phyloP scores from a whole-genome alignment of 2,797 vertebrate genomes.

The Florisuga fusca region DNA sequence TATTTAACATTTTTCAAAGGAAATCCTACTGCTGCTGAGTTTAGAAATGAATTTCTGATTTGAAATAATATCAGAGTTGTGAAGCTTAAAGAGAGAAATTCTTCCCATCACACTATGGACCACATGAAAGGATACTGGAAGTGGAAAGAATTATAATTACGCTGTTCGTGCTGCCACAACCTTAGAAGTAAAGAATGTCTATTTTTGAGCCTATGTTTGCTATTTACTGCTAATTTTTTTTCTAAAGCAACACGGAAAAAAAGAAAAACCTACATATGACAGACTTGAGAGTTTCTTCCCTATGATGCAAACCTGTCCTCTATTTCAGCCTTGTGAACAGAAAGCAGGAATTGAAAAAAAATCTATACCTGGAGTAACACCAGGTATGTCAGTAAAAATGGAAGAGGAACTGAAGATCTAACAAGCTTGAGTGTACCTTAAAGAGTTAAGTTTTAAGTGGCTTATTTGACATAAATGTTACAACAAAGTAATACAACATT shows the following conservation, averaged over 20 bases:
- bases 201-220: background rate
- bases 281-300: background rate
- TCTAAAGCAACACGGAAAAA: background rate
- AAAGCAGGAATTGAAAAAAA: background rate
- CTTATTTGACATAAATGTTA: constrained; percentile 3
- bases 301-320: background rate
- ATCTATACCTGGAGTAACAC: background rate
- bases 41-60: constrained; percentile 11
- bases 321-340: background rate
- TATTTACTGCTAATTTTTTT: background rate
- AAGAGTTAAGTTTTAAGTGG: background rate
- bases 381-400: background rate
- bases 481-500: background rate
- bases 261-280: background rate
- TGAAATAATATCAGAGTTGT: background rate
- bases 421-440: background rate
- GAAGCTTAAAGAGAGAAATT: background rate
- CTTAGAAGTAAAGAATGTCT: background rate
- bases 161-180: background rate
- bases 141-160: background rate
- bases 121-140: background rate
- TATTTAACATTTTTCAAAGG: background rate
- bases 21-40: background rate
- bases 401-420: background rate
- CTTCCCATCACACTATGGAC: background rate